Percentiles rank a stretch among this genome's conserved stretches.
These are phyloP conservation scores for Silvanus unidentatus DNA, from an alignment of 2,888 invertebrate species.

Conservation along the genomic window DNA sequence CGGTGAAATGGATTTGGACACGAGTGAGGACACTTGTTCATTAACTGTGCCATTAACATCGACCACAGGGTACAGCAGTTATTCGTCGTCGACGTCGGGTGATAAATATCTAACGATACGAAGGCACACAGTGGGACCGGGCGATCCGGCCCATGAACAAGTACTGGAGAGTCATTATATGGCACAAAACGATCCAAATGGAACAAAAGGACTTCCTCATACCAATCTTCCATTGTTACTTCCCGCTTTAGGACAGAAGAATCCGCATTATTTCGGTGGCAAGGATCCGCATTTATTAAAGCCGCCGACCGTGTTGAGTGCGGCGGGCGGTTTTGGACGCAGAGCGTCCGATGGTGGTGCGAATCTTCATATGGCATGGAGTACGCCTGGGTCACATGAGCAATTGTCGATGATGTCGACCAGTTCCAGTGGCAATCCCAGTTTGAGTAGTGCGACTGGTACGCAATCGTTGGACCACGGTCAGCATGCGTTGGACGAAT, in stretches of 20 bases:
- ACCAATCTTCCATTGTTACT: conserved; percentile 80
- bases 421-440: conserved; percentile 49
- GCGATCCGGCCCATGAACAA: conserved; percentile 81
- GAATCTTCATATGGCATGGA: conserved; percentile 70
- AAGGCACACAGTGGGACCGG: conserved; percentile 90
- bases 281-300: conserved; percentile 91
- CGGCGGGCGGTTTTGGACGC: conserved; percentile 77
- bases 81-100: conserved; percentile 36
- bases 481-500: conserved; percentile 46
- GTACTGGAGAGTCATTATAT: conserved; percentile 52
- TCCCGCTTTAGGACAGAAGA: conserved; percentile 76
- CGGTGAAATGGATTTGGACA: conserved; percentile 51
- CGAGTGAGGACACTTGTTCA: conserved; percentile 37
- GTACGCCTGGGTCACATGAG: conserved; percentile 45
- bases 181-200: conserved; percentile 37
- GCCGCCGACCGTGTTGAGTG: conserved; percentile 86
- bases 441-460: conserved; percentile 42
- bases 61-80: conserved; percentile 33
- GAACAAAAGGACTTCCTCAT: conserved; percentile 57
- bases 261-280: conserved; percentile 77
- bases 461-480: conserved; percentile 47
- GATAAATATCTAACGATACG: conserved; percentile 60
- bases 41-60: conserved; percentile 33
- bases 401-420: conserved; percentile 48
- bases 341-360: conserved; percentile 95